Base-by-base conservation (phyloP, 92 coral and sea anemone species). In the Zoanthus sociatus region DNA sequence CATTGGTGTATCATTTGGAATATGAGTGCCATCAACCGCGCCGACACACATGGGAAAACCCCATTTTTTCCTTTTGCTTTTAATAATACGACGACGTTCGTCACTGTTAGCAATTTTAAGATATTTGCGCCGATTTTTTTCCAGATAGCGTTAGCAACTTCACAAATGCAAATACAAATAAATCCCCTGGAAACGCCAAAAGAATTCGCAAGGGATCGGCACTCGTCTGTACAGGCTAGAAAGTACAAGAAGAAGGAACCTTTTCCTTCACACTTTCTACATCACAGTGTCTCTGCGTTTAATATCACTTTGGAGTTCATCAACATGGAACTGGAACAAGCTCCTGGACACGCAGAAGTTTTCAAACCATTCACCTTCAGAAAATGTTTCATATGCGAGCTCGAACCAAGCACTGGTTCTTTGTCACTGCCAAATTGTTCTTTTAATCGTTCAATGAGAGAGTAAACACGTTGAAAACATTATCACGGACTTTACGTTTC, bases 91-190 rank as follows among this genome's bases (percentile, higher is more conserved):
- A 78, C 20, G 20, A 51, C 53, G 10, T 17, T 47, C n/a, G 67
- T 83, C 87, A 48, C 79, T 66, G 56, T 83, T 83, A 68, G 78
- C 56, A 83, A 45, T 83, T 44, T 68, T 46, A 78, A 83, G 79
- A 83, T 83, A 83, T 71, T 83, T 83, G 66, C 44, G 67, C 64
- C 21, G n/a, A 48, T 78, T 70, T 71, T 83, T 47, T 30, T 83
- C 47, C 17, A 63, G 78, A 83, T 71, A 50, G 67, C 78, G 16
- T 70, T 32, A 21, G 64, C 87, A 42, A 83, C 87, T 46, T 83
- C n/a, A 71, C 86, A 79, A 50, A 47, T 76, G 58, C 86, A 78
- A 47, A 61, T 54, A 32, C 50, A 68, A 68, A 68, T 0, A 68
- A 68, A 68, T 6, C 73, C 73, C 9, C 73, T 68, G 73, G 73